Base-by-base conservation (phyloP, 1,140 invertebrate genomes). In the Metaphire vulgaris region DNA sequence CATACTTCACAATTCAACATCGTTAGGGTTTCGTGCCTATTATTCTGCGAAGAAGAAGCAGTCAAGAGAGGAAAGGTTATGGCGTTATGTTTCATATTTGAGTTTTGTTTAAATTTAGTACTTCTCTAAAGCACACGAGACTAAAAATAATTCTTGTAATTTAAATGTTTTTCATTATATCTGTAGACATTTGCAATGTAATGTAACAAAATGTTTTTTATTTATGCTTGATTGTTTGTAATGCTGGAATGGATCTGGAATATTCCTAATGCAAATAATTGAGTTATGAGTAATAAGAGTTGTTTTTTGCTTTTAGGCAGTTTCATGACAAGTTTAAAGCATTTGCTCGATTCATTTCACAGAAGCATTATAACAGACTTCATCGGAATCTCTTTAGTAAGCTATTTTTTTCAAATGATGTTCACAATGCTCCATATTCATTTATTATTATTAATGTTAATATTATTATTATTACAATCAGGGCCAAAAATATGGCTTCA, bases 1-100 rank as follows among this genome's bases (percentile, higher is more conserved):
- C 15, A 66, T 82, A 12, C 65, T 82, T 21, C 74, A 77, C 16
- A 75, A 77, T 26, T 41, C 76, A 1, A 75, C 73, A 64, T 68
- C 75, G 31, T 28, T 74, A 16, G 72, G 76, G 1, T 56, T 78
- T 74, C 65, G 75, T 67, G 65, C 77, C 6, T 41, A 26, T 32
- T 26, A 75, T 31, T 29, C 77, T 33, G 76, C 78, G 69, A 90
- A 89, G 83, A 91, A 89, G 85, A 91, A 89, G 83, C 88, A 72
- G 88, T 69, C 78, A 29, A 79, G 75, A 33, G 72, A 76, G 33
- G 72, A 76, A 1, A 76, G 70, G 76, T 81, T 56, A 56, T 56
- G 41, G 41, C 41, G 41, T 56, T 56, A 56, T 56, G 21, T 56
- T 56, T 56, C 21, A 21, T 6, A 56, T 56, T 12, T 56, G 6